Percentiles rank a stretch among this genome's conserved stretches.
Conservation (phyloP, 2,888 invertebrate genomes). For the Phaedon cochleariae region DNA sequence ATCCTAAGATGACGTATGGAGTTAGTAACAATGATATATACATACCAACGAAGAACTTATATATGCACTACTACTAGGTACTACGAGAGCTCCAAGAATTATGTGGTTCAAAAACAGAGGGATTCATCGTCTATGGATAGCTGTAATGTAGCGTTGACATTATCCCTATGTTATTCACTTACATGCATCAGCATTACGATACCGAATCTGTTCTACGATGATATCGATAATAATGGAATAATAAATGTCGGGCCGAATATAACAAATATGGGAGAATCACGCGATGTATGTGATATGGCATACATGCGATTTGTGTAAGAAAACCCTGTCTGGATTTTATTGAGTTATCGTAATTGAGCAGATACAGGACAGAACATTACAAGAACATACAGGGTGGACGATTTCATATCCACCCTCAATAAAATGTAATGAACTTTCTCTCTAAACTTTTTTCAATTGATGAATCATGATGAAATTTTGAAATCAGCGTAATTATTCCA, state of each 20-base stretch:
- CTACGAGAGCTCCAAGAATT: too few relatives aligned
- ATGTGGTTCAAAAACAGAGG: too few relatives aligned
- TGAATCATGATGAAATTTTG: too few relatives aligned
- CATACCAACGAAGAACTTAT: too few relatives aligned
- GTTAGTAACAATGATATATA: too few relatives aligned
- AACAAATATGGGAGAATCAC: neutral
- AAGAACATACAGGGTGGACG: neutral
- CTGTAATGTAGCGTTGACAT: neutral
- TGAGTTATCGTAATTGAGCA: neutral
- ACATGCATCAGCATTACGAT: slow-evolving; percentile 26
- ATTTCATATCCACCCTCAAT: too few relatives aligned
- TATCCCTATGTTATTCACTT: slow-evolving; percentile 15
- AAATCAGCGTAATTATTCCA: too few relatives aligned
- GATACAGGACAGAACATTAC: neutral
- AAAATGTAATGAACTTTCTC: too few relatives aligned
- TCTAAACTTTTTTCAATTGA: too few relatives aligned
- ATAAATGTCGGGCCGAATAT: slow-evolving; percentile 34
- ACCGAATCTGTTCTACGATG: slow-evolving; percentile 36
- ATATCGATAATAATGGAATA: slow-evolving; percentile 47
- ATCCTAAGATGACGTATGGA: too few relatives aligned
- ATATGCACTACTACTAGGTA: too few relatives aligned
- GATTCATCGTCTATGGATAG: neutral
- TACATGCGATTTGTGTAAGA: neutral
- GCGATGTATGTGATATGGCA: neutral
- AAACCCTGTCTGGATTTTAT: neutral